Conservation (phyloP, 1,140 invertebrate species). For the Pseudomyrmex dendroicus region DNA sequence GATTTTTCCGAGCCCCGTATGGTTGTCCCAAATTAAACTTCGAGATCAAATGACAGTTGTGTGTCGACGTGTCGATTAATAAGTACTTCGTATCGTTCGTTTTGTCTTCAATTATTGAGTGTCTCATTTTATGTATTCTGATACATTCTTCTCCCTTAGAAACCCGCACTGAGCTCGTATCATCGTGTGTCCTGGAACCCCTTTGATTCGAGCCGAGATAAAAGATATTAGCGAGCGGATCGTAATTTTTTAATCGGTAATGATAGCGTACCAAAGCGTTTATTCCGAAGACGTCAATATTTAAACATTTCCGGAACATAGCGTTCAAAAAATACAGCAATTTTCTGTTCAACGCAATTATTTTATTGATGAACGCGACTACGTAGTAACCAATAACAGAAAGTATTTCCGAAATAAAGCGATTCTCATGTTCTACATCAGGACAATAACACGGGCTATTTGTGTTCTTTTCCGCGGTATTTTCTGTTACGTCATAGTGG, state of each 20-base stretch:
- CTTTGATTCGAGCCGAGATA: not conserved
- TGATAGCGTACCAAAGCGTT: not conserved
- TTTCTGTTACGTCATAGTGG: slow-evolving; percentile 1
- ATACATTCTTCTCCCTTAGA: not conserved
- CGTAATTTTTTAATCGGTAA: not conserved
- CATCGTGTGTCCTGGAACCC: not conserved
- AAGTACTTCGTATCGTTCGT: slow-evolving; percentile 53
- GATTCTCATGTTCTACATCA: not conserved
- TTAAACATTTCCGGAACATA: not conserved
- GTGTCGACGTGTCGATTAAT: slow-evolving; percentile 44
- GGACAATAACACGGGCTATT: slow-evolving; percentile 1
- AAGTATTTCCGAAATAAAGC: slow-evolving; percentile 52
- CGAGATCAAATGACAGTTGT: not conserved
- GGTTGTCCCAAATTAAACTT: slow-evolving; percentile 45
- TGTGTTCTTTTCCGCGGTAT: slow-evolving; percentile 9
- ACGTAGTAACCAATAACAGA: slow-evolving; percentile 60
- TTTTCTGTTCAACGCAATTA: slow-evolving; percentile 31
- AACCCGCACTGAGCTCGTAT: not conserved
- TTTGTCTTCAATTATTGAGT: slow-evolving; percentile 66
- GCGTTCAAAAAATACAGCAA: not conserved
- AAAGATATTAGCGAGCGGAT: not conserved
- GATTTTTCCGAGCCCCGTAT: slow-evolving; percentile 58
- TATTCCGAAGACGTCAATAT: not conserved
- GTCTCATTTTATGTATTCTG: slow-evolving; percentile 53
- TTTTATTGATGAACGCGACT: slow-evolving; percentile 54